A percentile compares a stretch with the other conserved stretches of the same genome.
Evolutionary conservation across 2,113 vertebrate genomes (phyloP).

Genomic region (Falcunculus frontatus): DNA sequence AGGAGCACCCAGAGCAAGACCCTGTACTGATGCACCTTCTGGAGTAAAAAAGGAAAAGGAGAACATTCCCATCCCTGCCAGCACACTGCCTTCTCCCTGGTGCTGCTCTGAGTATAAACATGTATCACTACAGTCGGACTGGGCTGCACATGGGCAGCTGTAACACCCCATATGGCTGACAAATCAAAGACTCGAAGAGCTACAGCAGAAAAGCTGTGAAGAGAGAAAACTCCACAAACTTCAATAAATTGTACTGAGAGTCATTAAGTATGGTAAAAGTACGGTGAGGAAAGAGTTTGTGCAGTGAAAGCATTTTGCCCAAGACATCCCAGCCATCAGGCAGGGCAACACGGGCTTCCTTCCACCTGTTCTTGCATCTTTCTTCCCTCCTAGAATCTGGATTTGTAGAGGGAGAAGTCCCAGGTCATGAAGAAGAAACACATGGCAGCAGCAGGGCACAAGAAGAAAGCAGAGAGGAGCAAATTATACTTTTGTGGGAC

Average conservation of each 20-base stretch:
- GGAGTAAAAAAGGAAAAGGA: neutral
- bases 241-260: neutral
- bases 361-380: neutral
- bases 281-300: neutral
- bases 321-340: neutral
- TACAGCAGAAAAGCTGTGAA: neutral
- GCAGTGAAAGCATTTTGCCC: neutral
- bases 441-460: neutral
- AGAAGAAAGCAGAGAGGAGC: neutral
- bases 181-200: neutral
- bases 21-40: neutral
- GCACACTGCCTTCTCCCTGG: neutral
- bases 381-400: neutral
- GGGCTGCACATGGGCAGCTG: neutral
- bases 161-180: neutral
- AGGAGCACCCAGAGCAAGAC: neutral
- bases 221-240: neutral
- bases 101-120: neutral
- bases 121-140: rapidly evolving
- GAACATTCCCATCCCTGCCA: neutral
- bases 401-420: neutral
- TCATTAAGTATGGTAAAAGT: neutral
- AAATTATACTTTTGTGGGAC: neutral
- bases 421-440: neutral
- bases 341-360: neutral